Evolutionary conservation across 2,888 invertebrate genomes (phyloP).

Genomic region (Sialis lutaria): DNA sequence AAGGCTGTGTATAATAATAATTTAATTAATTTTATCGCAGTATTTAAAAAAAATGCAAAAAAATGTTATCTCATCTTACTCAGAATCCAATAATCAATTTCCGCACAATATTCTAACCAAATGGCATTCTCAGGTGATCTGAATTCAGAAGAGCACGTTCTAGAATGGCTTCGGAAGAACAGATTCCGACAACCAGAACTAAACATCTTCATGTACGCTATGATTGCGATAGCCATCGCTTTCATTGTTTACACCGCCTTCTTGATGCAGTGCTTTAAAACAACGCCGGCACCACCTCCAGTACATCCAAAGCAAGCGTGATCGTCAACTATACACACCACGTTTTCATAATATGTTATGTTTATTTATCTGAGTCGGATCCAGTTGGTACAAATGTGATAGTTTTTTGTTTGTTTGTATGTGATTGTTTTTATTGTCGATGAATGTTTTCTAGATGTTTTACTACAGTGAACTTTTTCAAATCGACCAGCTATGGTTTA

Average conservation of each 20-base stretch:
- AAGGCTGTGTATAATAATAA: too few species aligned
- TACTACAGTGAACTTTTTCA: neutral
- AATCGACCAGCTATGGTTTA: neutral
- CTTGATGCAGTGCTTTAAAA: constrained; percentile 75
- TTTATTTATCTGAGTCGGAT: too few species aligned
- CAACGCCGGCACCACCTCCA: constrained; percentile 41
- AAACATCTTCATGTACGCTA: constrained; percentile 86
- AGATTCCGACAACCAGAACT: constrained; percentile 83
- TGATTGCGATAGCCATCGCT: constrained; percentile 68
- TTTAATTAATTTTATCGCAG: too few species aligned
- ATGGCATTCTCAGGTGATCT: constrained; percentile 46
- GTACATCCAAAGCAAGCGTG: constrained; percentile 52
- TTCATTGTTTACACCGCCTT: constrained; percentile 84
- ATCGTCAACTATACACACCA: constrained; percentile 13
- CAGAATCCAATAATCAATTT: too few species aligned
- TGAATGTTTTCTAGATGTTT: too few species aligned
- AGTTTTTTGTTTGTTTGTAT: too few species aligned
- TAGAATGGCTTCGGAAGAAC: constrained; percentile 87
- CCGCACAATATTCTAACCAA: too few species aligned
- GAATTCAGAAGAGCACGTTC: constrained; percentile 65
- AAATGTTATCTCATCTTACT: too few species aligned
- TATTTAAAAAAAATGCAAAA: too few species aligned
- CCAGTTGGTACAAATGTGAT: too few species aligned
- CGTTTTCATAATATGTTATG: too few species aligned
- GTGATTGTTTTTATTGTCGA: too few species aligned